A percentile compares a stretch with the other conserved stretches of the same genome.
Conservation (phyloP, 2,888 invertebrate species). For the Lasioglossum leucozonium region DNA sequence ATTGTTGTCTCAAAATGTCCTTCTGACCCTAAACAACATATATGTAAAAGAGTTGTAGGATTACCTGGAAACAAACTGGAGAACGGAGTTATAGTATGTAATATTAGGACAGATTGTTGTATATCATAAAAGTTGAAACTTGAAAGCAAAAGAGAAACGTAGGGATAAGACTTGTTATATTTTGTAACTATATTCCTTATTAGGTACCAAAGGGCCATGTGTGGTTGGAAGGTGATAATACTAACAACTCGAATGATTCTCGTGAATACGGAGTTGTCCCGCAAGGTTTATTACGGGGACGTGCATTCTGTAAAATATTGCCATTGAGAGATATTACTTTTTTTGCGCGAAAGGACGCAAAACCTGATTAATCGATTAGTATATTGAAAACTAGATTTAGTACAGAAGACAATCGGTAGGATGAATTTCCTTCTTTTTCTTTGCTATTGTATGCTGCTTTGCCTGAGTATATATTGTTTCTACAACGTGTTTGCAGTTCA, state of each 20-base stretch:
- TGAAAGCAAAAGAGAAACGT: not conserved
- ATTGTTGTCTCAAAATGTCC: slow-evolving; percentile 94
- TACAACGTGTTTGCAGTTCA: not conserved
- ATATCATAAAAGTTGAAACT: not conserved
- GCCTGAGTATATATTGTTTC: not conserved
- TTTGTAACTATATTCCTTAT: not conserved
- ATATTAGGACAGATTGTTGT: not conserved
- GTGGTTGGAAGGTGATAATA: slow-evolving; percentile 97
- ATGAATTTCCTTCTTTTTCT: not conserved
- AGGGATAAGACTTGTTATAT: not conserved
- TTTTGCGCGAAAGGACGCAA: slow-evolving; percentile 64
- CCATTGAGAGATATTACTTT: slow-evolving; percentile 85
- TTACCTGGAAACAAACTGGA: slow-evolving; percentile 90
- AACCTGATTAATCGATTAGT: not conserved
- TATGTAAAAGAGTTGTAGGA: slow-evolving; percentile 94
- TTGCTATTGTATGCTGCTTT: not conserved
- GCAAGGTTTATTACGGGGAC: slow-evolving; percentile 92
- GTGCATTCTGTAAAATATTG: slow-evolving; percentile 93
- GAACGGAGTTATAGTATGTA: slow-evolving; percentile 70
- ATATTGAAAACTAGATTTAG: not conserved
- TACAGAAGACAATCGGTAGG: not conserved
- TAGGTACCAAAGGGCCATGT: slow-evolving; percentile 93
- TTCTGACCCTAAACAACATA: slow-evolving; percentile 91
- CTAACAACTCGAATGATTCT: slow-evolving; percentile 93
- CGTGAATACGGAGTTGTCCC: slow-evolving; percentile 95